Percentiles rank a stretch among this genome's conserved stretches.
Conservation (phyloP, 1,140 invertebrate species). For the Drosophila elegans region DNA sequence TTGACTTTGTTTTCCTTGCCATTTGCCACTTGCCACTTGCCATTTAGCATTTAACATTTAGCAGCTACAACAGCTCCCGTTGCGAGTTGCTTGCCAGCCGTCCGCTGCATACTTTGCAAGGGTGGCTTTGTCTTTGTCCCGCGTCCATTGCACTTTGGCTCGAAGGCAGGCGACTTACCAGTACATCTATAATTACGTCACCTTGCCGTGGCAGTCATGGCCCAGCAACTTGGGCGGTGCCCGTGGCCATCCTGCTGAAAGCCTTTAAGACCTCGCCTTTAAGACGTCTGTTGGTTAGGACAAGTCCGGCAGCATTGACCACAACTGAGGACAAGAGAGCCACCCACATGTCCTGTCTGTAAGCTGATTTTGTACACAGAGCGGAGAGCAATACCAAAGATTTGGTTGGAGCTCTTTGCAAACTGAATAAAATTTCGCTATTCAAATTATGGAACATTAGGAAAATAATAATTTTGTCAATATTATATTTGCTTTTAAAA, state of each 20-base stretch:
- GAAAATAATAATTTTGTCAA: no score
- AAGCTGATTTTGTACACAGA: conserved; percentile 50
- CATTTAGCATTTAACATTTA: conserved; percentile 25
- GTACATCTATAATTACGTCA: conserved; percentile 82
- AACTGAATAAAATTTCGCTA: no score
- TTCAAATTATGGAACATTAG: no score
- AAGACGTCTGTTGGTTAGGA: conserved; percentile 16
- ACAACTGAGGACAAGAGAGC: conserved; percentile 53
- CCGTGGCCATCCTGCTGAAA: background rate
- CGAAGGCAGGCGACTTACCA: conserved; percentile 35
- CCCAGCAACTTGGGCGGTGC: conserved; percentile 33
- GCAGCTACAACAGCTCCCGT: conserved; percentile 34
- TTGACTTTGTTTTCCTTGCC: conserved; percentile 44
- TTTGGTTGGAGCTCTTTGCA: no score
- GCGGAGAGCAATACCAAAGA: background rate
- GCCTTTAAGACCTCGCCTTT: conserved; percentile 23
- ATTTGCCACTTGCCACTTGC: conserved; percentile 20
- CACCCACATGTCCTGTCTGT: conserved; percentile 46
- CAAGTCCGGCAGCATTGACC: conserved; percentile 38
- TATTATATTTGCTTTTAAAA: no score
- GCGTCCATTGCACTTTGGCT: conserved; percentile 74
- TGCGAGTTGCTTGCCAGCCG: conserved; percentile 37
- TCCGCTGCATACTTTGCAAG: conserved; percentile 30
- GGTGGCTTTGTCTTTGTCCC: conserved; percentile 48
- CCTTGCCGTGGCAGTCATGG: conserved; percentile 58